These are phyloP conservation scores for Melanerpes aurifrons DNA, from an alignment of 2,113 vertebrate genomes.

Conservation along the genomic window DNA sequence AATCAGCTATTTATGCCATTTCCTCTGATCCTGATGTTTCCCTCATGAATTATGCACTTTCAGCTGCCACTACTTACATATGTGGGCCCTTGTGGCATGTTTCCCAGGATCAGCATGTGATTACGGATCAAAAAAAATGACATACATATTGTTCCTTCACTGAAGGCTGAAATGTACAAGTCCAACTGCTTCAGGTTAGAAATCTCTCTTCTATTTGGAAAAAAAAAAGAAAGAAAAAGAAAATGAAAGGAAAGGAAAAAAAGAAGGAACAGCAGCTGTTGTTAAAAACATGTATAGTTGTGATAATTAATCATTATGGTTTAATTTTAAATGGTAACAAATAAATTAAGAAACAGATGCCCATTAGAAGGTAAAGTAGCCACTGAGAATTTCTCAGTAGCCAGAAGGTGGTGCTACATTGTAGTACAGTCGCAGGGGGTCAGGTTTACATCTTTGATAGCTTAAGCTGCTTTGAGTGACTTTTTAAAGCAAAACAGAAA, in stretches of 20 bases:
- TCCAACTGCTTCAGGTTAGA: neutral
- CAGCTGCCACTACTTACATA: constrained; percentile 62
- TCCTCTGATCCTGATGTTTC: constrained; percentile 62
- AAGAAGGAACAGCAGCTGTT: neutral
- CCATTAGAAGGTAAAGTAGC: neutral
- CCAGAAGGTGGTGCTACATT: constrained; percentile 80
- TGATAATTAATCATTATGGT: constrained; percentile 31
- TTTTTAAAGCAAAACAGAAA: neutral
- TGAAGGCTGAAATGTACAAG: constrained; percentile 7
- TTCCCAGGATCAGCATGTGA: constrained; percentile 62
- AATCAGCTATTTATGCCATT: constrained; percentile 65
- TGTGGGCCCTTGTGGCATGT: constrained; percentile 47
- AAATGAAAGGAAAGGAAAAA: too few species aligned
- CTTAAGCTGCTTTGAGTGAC: neutral
- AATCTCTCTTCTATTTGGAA: constrained; percentile 15
- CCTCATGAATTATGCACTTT: constrained; percentile 71
- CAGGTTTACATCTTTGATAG: constrained; percentile 24
- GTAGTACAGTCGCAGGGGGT: constrained; percentile 61
- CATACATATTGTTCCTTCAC: constrained; percentile 35
- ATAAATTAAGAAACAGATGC: constrained; percentile 8
- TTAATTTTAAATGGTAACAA: constrained; percentile 26
- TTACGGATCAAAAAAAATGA: constrained; percentile 60
- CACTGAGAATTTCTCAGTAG: neutral
- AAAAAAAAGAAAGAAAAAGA: too few species aligned
- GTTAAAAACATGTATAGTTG: constrained; percentile 2